Conservation (phyloP, 2,797 vertebrate genomes). For the Xerus rutilus region DNA sequence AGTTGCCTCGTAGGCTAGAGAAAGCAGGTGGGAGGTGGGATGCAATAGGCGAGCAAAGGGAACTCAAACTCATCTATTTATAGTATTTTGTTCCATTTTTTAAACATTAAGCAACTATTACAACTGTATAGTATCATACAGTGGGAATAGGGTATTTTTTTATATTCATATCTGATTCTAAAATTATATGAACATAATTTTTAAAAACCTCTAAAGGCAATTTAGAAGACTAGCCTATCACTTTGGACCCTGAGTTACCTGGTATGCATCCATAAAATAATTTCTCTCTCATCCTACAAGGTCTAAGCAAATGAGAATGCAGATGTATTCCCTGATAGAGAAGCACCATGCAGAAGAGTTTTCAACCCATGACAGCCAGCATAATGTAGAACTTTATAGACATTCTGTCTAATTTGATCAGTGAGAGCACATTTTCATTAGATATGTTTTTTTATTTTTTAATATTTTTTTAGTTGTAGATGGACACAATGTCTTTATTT, state of each 20-base stretch:
- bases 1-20: background rate
- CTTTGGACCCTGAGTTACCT: background rate
- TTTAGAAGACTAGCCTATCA: background rate
- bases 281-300: background rate
- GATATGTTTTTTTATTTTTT: too few species aligned
- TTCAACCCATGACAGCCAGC: background rate
- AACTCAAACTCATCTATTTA: background rate
- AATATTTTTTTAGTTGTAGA: too few species aligned
- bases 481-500: too few species aligned
- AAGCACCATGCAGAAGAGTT: background rate
- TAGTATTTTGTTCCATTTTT: slow-evolving; percentile 1
- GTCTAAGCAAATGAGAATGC: background rate
- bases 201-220: background rate
- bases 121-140: background rate
- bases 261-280: background rate
- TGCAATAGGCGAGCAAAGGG: background rate
- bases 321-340: background rate
- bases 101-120: background rate
- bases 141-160: background rate
- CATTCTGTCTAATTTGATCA: background rate
- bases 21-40: background rate
- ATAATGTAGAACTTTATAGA: background rate
- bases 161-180: background rate
- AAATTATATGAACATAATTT: background rate
- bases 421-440: background rate